Percentiles rank a stretch among this genome's conserved stretches.
Evolutionary conservation across 2,113 vertebrate genomes (phyloP).

Genomic region (Stigmatopora argus): DNA sequence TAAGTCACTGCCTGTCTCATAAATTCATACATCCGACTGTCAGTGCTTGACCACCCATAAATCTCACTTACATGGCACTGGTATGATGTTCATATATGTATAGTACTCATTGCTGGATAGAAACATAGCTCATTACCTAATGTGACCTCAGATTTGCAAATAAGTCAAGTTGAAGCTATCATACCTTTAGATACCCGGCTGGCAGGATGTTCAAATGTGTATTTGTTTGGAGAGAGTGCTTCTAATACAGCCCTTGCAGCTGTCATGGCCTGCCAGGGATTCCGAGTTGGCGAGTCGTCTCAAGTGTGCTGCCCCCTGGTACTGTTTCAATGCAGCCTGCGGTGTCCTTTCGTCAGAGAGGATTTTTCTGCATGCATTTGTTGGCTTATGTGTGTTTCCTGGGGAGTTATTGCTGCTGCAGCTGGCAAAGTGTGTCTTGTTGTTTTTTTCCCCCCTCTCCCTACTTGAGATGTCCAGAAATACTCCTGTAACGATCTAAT

Average conservation of each 20-base stretch:
- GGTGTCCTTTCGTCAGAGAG: conserved; percentile 23
- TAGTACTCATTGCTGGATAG: neutral
- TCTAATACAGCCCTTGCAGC: conserved; percentile 4
- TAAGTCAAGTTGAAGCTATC: conserved; percentile 13
- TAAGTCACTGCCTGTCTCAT: neutral
- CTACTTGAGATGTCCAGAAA: conserved; percentile 51
- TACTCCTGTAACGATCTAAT: conserved; percentile 39
- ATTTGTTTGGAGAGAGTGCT: conserved; percentile 14
- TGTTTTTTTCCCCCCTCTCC: conserved; percentile 26
- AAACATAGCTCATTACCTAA: neutral
- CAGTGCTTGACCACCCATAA: neutral
- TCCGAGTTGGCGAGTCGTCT: conserved; percentile 20
- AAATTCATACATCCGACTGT: neutral
- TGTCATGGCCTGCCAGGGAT: conserved; percentile 33
- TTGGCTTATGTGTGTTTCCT: conserved; percentile 31
- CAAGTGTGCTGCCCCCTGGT: conserved; percentile 11
- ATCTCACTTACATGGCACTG: neutral
- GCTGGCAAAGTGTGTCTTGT: conserved; percentile 44
- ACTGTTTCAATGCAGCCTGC: conserved; percentile 35
- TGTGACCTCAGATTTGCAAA: conserved; percentile 23
- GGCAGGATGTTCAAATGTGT: conserved; percentile 11
- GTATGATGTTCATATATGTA: neutral
- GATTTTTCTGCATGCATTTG: conserved; percentile 12
- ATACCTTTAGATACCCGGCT: conserved; percentile 14
- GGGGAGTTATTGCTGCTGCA: conserved; percentile 36